Base-by-base conservation (phyloP, 2,888 invertebrate genomes). In the Elegia similella region DNA sequence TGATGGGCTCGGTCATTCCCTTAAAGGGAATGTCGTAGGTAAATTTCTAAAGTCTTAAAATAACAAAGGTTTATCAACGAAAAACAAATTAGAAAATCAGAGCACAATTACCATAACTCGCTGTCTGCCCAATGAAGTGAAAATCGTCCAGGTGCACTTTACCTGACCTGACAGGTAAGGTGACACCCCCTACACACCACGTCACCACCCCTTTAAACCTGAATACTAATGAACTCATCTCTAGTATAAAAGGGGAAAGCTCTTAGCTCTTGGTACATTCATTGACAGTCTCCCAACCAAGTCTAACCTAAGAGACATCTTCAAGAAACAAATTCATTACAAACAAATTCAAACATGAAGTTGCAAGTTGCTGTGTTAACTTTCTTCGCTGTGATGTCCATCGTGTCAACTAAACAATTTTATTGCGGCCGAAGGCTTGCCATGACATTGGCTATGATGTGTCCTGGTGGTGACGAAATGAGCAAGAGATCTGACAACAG, bases 341-440 rank as follows among this genome's bases (percentile, higher is more conserved):
- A 13, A 29, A 7, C 6, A 12, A 38, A 12, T 3, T 38, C 8
- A 38, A 50, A 1, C 15, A 50, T 50, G 50, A 50, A 50, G 16
- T n/a, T 50, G 2, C 34, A 34, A 50, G n/a, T 50, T 8, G 17
- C 34, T 10, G 50, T 50, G 16, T 34, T 53, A 7, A 55, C 29
- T 16, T 32, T 54, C 30, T 15, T 54, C 12, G 30, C 55, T 10
- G 38, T 42, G 10, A 2, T 15, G 42, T 2, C 53, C 2, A 42
- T 42, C 2, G 43, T 54, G 30, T 32, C 30, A 13, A 54, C 38
- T 10, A 60, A 52, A 0, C 61, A 59, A 17, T 38, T 52, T 13
- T 73, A 68, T 56, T 75, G 76, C 42, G 77, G 72, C 0, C 65
- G 71, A 10, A 48, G 61, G 7, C 57, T 76, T 8, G 66, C 74